These are phyloP conservation scores for Poecilia latipinna DNA, from an alignment of 2,113 vertebrate species.

Conservation along the genomic window DNA sequence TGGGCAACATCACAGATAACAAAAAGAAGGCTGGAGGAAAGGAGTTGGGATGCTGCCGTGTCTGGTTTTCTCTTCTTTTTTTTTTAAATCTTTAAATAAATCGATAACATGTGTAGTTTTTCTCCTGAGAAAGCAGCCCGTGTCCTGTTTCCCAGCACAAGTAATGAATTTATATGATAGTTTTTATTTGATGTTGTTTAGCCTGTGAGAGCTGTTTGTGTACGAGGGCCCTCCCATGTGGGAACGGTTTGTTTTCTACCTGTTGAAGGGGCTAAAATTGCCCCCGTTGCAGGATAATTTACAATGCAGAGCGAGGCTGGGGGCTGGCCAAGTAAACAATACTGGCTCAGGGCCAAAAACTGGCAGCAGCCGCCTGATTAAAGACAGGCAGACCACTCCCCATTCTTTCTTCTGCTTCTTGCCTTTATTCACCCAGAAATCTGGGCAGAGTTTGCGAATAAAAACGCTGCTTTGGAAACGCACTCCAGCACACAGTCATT, in stretches of 20 bases:
- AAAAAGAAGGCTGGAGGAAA: slow-evolving; percentile 64
- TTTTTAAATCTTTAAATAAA: slow-evolving; percentile 57
- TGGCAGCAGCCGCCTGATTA: slow-evolving; percentile 57
- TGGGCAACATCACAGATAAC: slow-evolving; percentile 72
- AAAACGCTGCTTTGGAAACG: slow-evolving; percentile 8
- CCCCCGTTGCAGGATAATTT: slow-evolving; percentile 54
- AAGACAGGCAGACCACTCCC: slow-evolving; percentile 37
- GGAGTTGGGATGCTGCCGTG: slow-evolving; percentile 33
- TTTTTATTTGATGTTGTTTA: slow-evolving; percentile 35
- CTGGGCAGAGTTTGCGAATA: neutral
- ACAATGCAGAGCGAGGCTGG: slow-evolving; percentile 47
- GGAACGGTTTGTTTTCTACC: slow-evolving; percentile 45
- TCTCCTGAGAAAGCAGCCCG: slow-evolving; percentile 53
- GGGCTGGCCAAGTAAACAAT: slow-evolving; percentile 70
- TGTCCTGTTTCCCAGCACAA: slow-evolving; percentile 54
- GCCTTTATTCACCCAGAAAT: slow-evolving; percentile 17
- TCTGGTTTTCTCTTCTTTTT: slow-evolving; percentile 29
- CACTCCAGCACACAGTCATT: neutral
- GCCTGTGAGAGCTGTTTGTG: slow-evolving; percentile 27
- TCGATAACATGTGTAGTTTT: slow-evolving; percentile 63
- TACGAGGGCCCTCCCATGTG: slow-evolving; percentile 36
- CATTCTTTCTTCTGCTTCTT: slow-evolving; percentile 4
- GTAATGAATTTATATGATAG: slow-evolving; percentile 47
- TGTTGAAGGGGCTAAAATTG: slow-evolving; percentile 60
- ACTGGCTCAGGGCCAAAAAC: slow-evolving; percentile 61